Percentiles rank a stretch among this genome's conserved stretches.
Evolutionary conservation across 92 coral and sea anemone species (phyloP).

Genomic region (Phenganax marumi): DNA sequence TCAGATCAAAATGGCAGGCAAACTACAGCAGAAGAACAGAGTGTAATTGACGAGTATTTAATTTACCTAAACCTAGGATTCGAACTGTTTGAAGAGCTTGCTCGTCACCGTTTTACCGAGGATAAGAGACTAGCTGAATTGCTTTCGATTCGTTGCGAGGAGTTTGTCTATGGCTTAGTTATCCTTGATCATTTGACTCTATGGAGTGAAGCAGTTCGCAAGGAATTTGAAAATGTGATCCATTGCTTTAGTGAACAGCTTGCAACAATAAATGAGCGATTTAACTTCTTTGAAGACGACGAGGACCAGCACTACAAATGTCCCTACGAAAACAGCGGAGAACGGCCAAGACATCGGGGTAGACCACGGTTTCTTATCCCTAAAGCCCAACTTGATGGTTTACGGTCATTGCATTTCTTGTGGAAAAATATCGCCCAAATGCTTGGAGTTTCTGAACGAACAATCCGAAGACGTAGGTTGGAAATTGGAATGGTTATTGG

Average conservation of each 20-base stretch:
- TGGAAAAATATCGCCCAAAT: not conserved
- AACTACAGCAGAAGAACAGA: not conserved
- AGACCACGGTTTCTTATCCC: not conserved
- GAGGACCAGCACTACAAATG: slow-evolving; percentile 8
- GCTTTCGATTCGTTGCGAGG: slow-evolving; percentile 20
- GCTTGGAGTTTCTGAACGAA: slow-evolving; percentile 7
- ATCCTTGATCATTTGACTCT: not conserved
- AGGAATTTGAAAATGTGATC: slow-evolving; percentile 6
- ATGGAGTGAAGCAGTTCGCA: slow-evolving; percentile 19
- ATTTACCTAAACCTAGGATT: slow-evolving; percentile 1
- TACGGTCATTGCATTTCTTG: not conserved
- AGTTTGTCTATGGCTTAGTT: slow-evolving; percentile 16
- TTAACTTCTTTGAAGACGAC: not conserved
- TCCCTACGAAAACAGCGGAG: slow-evolving; percentile 9
- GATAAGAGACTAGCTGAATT: slow-evolving; percentile 17
- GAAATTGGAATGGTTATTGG: not conserved
- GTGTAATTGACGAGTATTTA: not conserved
- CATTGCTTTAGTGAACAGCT: slow-evolving; percentile 9
- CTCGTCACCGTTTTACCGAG: slow-evolving; percentile 15
- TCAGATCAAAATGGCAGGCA: too few species aligned
- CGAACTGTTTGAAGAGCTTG: slow-evolving; percentile 14
- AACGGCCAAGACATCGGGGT: not conserved
- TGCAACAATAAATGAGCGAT: not conserved
- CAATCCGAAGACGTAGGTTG: not conserved
- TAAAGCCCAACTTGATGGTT: slow-evolving; percentile 9